Percentiles rank a stretch among this genome's conserved stretches.
Conservation (phyloP, 2,797 vertebrate genomes). For the Neoniphon sammara region DNA sequence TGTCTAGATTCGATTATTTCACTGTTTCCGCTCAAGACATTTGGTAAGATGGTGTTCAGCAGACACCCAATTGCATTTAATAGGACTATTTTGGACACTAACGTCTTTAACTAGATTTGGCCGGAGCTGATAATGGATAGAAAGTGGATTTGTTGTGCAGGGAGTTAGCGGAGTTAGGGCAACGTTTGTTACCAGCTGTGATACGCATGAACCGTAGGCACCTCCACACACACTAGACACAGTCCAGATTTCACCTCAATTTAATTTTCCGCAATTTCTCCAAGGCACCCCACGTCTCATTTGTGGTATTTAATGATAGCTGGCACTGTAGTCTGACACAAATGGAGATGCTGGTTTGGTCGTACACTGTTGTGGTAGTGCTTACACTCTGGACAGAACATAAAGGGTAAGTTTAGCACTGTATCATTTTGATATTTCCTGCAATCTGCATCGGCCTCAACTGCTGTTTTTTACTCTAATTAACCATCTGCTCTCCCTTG, state of each 20-base stretch:
- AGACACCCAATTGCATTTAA: conserved; percentile 20
- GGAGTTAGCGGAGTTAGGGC: conserved; percentile 34
- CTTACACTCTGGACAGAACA: conserved; percentile 11
- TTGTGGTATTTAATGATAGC: conserved; percentile 20
- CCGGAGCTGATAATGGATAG: conserved; percentile 11
- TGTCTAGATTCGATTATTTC: conserved; percentile 4
- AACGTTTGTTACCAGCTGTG: conserved; percentile 33
- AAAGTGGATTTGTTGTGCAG: conserved; percentile 23
- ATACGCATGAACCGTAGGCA: conserved; percentile 19
- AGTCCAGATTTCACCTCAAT: conserved; percentile 60
- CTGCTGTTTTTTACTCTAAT: conserved; percentile 32
- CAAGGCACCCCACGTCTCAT: conserved; percentile 24
- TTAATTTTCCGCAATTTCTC: conserved; percentile 40
- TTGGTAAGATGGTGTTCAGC: conserved; percentile 17
- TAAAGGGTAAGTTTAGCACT: conserved; percentile 19
- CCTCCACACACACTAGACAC: conserved; percentile 16
- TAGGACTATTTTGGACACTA: conserved; percentile 19
- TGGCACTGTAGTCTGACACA: neutral
- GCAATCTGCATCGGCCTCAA: conserved; percentile 31
- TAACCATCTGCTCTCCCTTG: conserved; percentile 36
- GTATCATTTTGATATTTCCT: conserved; percentile 36
- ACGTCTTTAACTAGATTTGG: conserved; percentile 16
- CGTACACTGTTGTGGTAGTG: conserved; percentile 21
- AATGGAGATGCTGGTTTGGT: neutral
- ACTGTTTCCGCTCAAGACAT: conserved; percentile 1